phyloP scores from a whole-genome alignment of 2,888 invertebrate species.

The Spatulosminthurus flaviceps region DNA sequence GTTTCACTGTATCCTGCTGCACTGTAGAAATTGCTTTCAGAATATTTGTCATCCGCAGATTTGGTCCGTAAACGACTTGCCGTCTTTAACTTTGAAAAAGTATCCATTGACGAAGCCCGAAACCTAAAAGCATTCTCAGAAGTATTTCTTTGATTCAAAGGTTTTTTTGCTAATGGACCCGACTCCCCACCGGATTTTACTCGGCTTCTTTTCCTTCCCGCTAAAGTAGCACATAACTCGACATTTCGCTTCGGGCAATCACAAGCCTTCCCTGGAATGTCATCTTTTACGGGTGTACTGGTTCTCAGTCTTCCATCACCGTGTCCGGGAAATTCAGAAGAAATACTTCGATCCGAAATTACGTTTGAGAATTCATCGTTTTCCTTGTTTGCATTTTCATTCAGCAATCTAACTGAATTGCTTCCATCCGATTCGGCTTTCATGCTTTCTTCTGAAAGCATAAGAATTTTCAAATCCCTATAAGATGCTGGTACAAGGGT shows the following conservation, averaged over 20 bases:
- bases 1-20: neutral
- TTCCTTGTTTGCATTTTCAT: neutral
- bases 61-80: slow-evolving; percentile 39
- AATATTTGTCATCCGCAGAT: slow-evolving; percentile 47
- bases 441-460: slow-evolving; percentile 59
- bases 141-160: slow-evolving; percentile 50
- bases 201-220: slow-evolving; percentile 56
- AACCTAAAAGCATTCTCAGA: slow-evolving; percentile 47
- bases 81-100: slow-evolving; percentile 31
- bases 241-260: neutral
- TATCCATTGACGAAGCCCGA: slow-evolving; percentile 51
- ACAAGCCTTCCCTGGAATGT: neutral
- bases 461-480: slow-evolving; percentile 66
- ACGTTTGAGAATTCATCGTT: slow-evolving; percentile 23
- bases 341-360: slow-evolving; percentile 7
- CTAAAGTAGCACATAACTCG: neutral
- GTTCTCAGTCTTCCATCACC: slow-evolving; percentile 22
- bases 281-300: slow-evolving; percentile 44
- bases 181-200: slow-evolving; percentile 62
- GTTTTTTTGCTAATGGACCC: slow-evolving; percentile 56
- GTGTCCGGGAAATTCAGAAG: neutral
- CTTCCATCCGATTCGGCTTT: slow-evolving; percentile 9
- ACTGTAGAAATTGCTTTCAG: no score
- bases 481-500: slow-evolving; percentile 75
- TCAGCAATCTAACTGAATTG: neutral